phyloP scores from a whole-genome alignment of 2,113 vertebrate species.

The Silurus asotus region DNA sequence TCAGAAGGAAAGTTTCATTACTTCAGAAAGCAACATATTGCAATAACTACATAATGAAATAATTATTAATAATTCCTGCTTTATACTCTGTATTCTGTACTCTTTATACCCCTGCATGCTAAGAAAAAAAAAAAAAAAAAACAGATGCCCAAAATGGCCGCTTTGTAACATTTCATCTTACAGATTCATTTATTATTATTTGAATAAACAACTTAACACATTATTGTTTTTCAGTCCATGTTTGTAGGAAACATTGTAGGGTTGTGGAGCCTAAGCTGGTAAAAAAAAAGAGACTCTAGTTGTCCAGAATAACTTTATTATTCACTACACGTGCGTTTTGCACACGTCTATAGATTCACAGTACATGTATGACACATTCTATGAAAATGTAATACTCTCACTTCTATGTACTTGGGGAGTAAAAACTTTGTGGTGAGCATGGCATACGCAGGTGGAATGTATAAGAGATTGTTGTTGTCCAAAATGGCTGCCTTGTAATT shows the following conservation, averaged over 20 bases:
- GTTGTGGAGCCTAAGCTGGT: background rate
- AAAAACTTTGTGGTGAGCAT: too few relatives aligned
- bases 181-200: background rate
- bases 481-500: background rate
- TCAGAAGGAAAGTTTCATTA: background rate
- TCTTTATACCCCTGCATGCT: background rate
- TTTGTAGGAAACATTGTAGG: background rate
- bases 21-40: background rate
- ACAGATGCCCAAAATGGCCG: background rate
- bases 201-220: too few relatives aligned
- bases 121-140: background rate
- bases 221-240: too few relatives aligned
- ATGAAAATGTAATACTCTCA: too few relatives aligned
- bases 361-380: too few relatives aligned
- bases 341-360: too few relatives aligned
- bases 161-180: background rate
- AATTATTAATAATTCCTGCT: background rate
- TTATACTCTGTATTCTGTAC: too few relatives aligned
- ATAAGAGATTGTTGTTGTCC: background rate
- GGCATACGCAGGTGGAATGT: background rate
- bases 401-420: too few relatives aligned
- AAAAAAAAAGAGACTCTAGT: background rate
- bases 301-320: background rate
- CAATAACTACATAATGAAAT: background rate
- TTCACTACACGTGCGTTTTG: too few relatives aligned